Base-by-base conservation (phyloP, 2,888 invertebrate genomes). In the Ochropleura plecta region DNA sequence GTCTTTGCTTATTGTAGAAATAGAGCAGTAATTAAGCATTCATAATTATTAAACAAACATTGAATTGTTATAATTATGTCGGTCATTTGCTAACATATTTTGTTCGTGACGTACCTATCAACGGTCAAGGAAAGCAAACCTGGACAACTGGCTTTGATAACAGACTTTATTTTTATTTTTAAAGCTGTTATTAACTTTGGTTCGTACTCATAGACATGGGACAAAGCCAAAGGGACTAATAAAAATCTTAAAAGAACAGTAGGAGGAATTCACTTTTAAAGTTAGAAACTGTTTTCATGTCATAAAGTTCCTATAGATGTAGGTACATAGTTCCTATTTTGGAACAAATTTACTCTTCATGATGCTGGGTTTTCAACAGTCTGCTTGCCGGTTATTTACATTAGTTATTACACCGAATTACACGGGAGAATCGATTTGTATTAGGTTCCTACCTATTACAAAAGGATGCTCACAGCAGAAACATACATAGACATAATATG, bases 111-210 rank as follows among this genome's bases (percentile, higher is more conserved):
- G 60, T 66, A 30, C 30, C 30, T 30, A 14, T 30, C 10, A 59
- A 69, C 73, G 73, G 79, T 73, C 73, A 79, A 60, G 63, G 20
- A 66, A 78, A 68, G 10, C 73, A 20, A 48, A 42, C 14, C 12
- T n/a, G 62, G 46, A 5, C 53, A 78, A 80, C 79, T 64, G 51
- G n/a, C 20, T 44, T 63, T 40, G 46, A 59, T 82, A 71, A 46
- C 40, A 46, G 9, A 68, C 8, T 53, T 53, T 53, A 60, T 73
- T 73, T 53, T 53, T 53, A 60, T 73, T 73, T 83, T 67, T 64
- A 64, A 48, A 64, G 20, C 12, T 14, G 42, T 16, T 51, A 77
- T 55, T 59, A n/a, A 46, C n/a, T 46, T 57, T 64, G 1, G 57
- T 40, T 51, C 9, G 7, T 46, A 30, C 18, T 40, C 51, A 10